Evolutionary conservation across 2,888 invertebrate genomes (phyloP).

Genomic region (Rhingia rostrata): DNA sequence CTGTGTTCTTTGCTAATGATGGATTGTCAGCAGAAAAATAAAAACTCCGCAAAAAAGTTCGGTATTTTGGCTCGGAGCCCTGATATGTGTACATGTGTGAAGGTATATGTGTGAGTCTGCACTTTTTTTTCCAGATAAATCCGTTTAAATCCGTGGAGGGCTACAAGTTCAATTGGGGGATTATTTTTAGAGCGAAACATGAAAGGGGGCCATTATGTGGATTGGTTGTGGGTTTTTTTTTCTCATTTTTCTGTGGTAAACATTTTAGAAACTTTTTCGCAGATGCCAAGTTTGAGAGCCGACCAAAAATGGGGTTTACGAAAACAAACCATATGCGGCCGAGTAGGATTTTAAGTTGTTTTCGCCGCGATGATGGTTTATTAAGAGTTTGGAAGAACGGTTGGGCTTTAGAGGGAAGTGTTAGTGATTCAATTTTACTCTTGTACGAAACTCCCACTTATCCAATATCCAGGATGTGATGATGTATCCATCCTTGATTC

Average conservation of each 20-base stretch:
- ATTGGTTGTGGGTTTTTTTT: neutral
- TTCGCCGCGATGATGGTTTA: too few relatives aligned
- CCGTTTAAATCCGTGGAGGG: slow-evolving; percentile 47
- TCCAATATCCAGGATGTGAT: too few relatives aligned
- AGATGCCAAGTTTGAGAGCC: too few relatives aligned
- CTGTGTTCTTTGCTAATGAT: slow-evolving; percentile 69
- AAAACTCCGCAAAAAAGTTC: slow-evolving; percentile 8
- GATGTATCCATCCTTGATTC: too few relatives aligned
- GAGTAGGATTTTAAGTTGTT: too few relatives aligned
- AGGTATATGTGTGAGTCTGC: slow-evolving; percentile 23
- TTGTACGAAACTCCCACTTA: too few relatives aligned
- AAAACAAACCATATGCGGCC: too few relatives aligned
- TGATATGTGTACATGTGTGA: neutral
- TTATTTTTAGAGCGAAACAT: slow-evolving; percentile 24
- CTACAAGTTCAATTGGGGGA: slow-evolving; percentile 61
- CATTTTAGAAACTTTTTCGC: too few relatives aligned
- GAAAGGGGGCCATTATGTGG: neutral
- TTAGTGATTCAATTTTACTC: too few relatives aligned
- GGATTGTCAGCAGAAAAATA: slow-evolving; percentile 65
- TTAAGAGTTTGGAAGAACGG: too few relatives aligned
- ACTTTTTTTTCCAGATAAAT: slow-evolving; percentile 35
- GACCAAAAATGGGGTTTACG: too few relatives aligned
- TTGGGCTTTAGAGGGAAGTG: too few relatives aligned
- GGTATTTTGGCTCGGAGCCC: slow-evolving; percentile 12
- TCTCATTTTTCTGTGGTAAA: neutral